A percentile compares a stretch with the other conserved stretches of the same genome.
phyloP scores from a whole-genome alignment of 1,140 invertebrate species.

The Dinothrombium tinctorium region DNA sequence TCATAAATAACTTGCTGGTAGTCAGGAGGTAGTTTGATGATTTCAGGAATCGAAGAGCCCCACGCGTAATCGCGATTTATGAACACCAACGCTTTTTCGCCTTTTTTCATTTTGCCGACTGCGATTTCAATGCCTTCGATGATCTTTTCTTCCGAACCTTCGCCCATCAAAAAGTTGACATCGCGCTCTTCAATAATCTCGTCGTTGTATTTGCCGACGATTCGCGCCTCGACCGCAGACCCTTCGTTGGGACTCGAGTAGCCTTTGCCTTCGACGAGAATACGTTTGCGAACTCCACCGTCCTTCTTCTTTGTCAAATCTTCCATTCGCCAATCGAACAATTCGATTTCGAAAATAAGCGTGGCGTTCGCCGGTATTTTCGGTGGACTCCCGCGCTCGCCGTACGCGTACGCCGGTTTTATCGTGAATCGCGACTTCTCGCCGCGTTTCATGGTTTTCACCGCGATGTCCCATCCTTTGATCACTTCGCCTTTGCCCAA shows the following conservation, averaged over 20 bases:
- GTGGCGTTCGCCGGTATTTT: conserved; percentile 74
- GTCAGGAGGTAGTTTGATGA: conserved; percentile 48
- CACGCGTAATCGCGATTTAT: conserved; percentile 61
- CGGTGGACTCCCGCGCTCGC: conserved; percentile 50
- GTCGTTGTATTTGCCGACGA: conserved; percentile 42
- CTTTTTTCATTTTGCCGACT: conserved; percentile 51
- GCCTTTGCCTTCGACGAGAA: conserved; percentile 40
- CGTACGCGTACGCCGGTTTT: conserved; percentile 75
- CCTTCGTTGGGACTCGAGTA: conserved; percentile 48
- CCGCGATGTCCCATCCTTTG: conserved; percentile 82
- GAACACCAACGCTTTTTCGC: conserved; percentile 48
- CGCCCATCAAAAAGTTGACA: conserved; percentile 59
- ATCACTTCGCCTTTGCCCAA: conserved; percentile 46
- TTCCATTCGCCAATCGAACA: conserved; percentile 52
- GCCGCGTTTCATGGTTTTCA: conserved; percentile 78
- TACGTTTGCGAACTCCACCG: conserved; percentile 47
- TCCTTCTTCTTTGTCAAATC: conserved; percentile 49
- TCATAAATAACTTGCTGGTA: conserved; percentile 39
- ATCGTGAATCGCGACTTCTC: conserved; percentile 65
- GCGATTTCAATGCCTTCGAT: conserved; percentile 62
- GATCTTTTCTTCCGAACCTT: conserved; percentile 46
- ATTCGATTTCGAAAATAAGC: conserved; percentile 51
- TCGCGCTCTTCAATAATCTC: conserved; percentile 46
- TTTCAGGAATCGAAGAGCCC: conserved; percentile 38
- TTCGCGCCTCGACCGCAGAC: conserved; percentile 48